Percentiles rank a stretch among this genome's conserved stretches.
Evolutionary conservation across 2,797 vertebrate species (phyloP).

Genomic region (Remorina albescens): DNA sequence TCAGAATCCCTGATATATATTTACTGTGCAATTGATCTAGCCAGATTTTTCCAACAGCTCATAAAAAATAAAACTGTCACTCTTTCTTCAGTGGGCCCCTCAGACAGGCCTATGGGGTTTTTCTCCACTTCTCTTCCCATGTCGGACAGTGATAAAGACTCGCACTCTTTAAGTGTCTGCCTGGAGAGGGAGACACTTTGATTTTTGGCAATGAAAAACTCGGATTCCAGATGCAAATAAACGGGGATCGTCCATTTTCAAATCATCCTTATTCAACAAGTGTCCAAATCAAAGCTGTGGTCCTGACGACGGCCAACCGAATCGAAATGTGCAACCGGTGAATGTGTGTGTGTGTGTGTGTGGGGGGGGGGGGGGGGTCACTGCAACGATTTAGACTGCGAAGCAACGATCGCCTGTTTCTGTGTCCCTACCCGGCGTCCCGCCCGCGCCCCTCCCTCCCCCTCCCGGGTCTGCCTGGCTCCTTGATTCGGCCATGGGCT

Average conservation of each 20-base stretch:
- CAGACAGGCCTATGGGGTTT: too few relatives aligned
- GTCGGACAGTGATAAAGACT: not conserved
- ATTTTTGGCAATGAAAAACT: not conserved
- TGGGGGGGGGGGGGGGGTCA: not conserved
- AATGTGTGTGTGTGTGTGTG: not conserved
- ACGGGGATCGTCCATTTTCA: not conserved
- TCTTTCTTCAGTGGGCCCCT: not conserved
- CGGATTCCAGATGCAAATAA: not conserved
- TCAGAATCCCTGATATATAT: not conserved
- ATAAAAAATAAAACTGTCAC: not conserved
- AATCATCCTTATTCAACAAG: constrained; percentile 37
- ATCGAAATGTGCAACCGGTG: not conserved
- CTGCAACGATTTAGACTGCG: constrained; percentile 1
- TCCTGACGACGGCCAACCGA: not conserved
- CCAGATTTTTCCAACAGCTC: not conserved
- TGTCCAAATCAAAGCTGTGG: not conserved
- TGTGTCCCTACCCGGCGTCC: constrained; percentile 7
- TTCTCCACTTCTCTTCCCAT: not conserved
- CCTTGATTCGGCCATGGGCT: constrained; percentile 71
- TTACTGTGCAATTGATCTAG: not conserved
- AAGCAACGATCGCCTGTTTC: constrained; percentile 8
- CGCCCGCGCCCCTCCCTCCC: constrained; percentile 3
- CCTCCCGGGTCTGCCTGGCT: constrained; percentile 52
- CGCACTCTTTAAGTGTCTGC: not conserved
- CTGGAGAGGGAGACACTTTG: too few relatives aligned